These are phyloP conservation scores for Astreopora myriophthalma DNA, from an alignment of 64 coral and sea anemone species.

Conservation along the genomic window DNA sequence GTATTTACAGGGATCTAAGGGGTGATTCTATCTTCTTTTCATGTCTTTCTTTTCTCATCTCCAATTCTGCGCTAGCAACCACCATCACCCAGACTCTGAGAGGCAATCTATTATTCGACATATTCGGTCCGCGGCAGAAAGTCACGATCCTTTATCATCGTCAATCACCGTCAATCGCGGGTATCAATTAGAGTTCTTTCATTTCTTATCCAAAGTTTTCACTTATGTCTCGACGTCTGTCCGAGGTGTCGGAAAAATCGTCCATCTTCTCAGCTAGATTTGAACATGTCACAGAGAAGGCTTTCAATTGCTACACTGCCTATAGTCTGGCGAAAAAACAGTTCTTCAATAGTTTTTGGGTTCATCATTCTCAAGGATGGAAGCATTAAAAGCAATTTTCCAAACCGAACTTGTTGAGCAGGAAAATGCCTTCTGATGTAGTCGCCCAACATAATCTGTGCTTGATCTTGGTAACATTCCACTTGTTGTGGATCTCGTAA, in stretches of 20 bases:
- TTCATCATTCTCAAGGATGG: conserved; percentile 87
- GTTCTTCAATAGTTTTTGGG: conserved; percentile 92
- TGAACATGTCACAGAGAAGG: conserved; percentile 98
- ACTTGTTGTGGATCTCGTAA: conserved; percentile 91
- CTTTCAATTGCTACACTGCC: conserved; percentile 96
- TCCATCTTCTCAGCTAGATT: conserved; percentile 71
- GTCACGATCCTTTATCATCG: too few relatives aligned
- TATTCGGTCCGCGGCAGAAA: too few relatives aligned
- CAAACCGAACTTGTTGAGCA: conserved; percentile 97
- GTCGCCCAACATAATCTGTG: conserved; percentile 95
- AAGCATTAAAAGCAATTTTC: conserved; percentile 91
- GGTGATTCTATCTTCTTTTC: too few relatives aligned
- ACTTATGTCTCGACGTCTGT: too few relatives aligned
- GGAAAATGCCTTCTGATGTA: conserved; percentile 96
- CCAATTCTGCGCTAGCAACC: too few relatives aligned
- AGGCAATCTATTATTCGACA: too few relatives aligned
- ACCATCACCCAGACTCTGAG: too few relatives aligned
- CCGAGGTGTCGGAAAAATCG: not conserved
- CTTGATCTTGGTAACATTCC: conserved; percentile 97
- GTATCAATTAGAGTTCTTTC: too few relatives aligned
- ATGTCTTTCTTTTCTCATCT: too few relatives aligned
- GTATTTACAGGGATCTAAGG: too few relatives aligned
- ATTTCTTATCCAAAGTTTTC: too few relatives aligned
- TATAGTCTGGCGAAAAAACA: conserved; percentile 97
- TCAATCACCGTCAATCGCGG: too few relatives aligned